A percentile compares a stretch with the other conserved stretches of the same genome.
Conservation (phyloP, 1,140 invertebrate genomes). For the Microplitis demolitor region DNA sequence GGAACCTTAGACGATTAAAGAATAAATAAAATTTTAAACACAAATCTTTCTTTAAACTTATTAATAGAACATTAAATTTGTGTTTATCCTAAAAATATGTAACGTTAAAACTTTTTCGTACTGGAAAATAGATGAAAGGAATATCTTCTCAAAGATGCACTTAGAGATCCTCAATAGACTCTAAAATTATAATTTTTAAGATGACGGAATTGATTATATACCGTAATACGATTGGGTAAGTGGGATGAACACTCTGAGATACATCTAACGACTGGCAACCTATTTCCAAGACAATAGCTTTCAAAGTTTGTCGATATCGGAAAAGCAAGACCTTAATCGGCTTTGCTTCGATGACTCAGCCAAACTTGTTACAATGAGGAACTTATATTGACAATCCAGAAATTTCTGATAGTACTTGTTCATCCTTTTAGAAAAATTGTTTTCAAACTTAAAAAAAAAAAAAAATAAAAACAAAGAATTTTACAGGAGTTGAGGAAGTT, state of each 20-base stretch:
- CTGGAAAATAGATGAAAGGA: not conserved
- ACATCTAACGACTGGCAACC: not conserved
- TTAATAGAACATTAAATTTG: no score
- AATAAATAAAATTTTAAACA: no score
- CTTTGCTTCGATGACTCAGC: slow-evolving; percentile 20
- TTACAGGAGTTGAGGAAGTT: not conserved
- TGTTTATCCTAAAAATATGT: no score
- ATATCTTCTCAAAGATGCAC: not conserved
- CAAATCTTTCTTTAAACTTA: no score
- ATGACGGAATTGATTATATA: not conserved
- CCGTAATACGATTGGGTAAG: not conserved
- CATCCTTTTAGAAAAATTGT: slow-evolving; percentile 6
- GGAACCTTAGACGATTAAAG: no score
- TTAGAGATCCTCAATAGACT: not conserved
- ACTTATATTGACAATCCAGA: not conserved
- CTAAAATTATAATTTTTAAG: not conserved
- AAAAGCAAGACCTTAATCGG: slow-evolving; percentile 20
- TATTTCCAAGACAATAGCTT: slow-evolving; percentile 14
- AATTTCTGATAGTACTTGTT: not conserved
- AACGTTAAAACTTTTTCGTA: not conserved
- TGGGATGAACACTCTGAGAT: not conserved
- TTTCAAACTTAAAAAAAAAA: not conserved
- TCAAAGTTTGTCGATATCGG: slow-evolving; percentile 19
- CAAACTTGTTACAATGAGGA: not conserved
- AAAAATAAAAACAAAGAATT: not conserved